phyloP scores from a whole-genome alignment of 2,113 vertebrate genomes.

The Caranx melampygus region DNA sequence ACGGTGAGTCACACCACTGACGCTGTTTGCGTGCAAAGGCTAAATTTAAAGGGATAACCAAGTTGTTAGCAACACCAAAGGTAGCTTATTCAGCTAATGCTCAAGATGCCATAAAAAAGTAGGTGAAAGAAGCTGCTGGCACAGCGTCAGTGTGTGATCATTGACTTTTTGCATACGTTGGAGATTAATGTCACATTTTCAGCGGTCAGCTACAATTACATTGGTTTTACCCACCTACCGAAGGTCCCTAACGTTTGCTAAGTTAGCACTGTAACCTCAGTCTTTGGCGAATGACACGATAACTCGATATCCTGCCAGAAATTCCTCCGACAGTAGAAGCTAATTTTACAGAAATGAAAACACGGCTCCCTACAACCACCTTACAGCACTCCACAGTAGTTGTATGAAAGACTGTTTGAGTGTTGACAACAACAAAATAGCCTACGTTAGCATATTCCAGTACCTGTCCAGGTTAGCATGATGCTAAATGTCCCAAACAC shows the following conservation, averaged over 20 bases:
- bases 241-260: constrained; percentile 36
- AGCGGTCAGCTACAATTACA: background rate
- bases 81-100: constrained; percentile 54
- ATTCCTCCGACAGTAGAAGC: background rate
- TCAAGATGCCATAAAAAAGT: constrained; percentile 8
- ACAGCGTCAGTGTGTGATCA: background rate
- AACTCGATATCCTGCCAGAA: background rate
- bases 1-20: constrained; percentile 40
- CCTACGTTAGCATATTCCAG: background rate
- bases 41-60: constrained; percentile 14
- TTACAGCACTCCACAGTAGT: accelerated
- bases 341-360: background rate
- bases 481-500: constrained; percentile 43
- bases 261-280: constrained; percentile 18
- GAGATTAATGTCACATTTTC: background rate
- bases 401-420: background rate
- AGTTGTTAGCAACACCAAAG: constrained; percentile 41
- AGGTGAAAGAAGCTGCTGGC: background rate
- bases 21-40: background rate
- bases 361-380: background rate
- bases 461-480: constrained; percentile 26
- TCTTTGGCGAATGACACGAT: background rate
- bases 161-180: accelerated
- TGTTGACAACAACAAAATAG: background rate
- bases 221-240: background rate